phyloP scores from a whole-genome alignment of 2,113 vertebrate species.

The Toxotes jaculatrix region DNA sequence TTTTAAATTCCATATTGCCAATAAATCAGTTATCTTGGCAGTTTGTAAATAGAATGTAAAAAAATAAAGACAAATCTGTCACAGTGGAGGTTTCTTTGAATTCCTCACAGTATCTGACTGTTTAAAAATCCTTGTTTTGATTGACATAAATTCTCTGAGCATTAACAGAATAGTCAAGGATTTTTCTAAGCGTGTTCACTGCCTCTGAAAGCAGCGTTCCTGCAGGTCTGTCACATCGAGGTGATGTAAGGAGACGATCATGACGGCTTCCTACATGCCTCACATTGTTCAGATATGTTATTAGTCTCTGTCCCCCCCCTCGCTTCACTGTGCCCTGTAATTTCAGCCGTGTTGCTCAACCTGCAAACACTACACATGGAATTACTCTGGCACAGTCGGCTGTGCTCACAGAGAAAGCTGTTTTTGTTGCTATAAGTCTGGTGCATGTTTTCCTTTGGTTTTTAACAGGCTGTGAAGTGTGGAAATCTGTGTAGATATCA shows the following conservation, averaged over 20 bases:
- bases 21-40: neutral
- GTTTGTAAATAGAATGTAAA: neutral
- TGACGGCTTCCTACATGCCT: constrained; percentile 58
- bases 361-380: constrained; percentile 11
- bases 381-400: neutral
- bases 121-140: neutral
- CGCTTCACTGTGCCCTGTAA: constrained; percentile 61
- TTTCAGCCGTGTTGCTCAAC: constrained; percentile 54
- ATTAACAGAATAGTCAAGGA: no score
- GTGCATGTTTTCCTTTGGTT: neutral
- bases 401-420: neutral
- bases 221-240: constrained; percentile 23
- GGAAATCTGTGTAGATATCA: neutral
- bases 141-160: neutral
- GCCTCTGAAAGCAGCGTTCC: constrained; percentile 1
- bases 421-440: neutral
- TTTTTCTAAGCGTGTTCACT: no score
- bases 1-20: neutral
- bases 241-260: constrained; percentile 32
- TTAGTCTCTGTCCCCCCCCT: constrained; percentile 8
- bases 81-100: neutral
- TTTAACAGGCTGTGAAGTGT: neutral
- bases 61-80: neutral
- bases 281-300: constrained; percentile 60
- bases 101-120: neutral